Conservation (phyloP, 2,888 invertebrate genomes). For the Lithophane ornitopus region DNA sequence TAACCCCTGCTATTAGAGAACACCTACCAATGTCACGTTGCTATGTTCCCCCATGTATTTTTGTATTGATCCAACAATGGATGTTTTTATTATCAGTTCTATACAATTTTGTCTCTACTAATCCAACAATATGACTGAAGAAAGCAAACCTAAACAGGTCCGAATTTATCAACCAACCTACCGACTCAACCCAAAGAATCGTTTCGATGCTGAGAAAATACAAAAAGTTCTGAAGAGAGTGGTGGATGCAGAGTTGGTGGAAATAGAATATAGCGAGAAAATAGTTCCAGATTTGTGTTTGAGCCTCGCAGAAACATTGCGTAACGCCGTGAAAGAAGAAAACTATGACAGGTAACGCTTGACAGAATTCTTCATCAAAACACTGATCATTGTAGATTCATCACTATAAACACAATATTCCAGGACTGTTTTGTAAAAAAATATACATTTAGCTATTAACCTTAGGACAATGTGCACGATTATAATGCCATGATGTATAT, state of each 20-base stretch:
- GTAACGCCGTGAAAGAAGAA: conserved; percentile 91
- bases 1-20: background rate
- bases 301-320: conserved; percentile 91
- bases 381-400: conserved; percentile 22
- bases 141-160: conserved; percentile 75
- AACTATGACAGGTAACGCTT: conserved; percentile 91
- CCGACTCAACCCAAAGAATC: conserved; percentile 91
- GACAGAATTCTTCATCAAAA: conserved; percentile 26
- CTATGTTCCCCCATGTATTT: conserved; percentile 4
- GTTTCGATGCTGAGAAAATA: conserved; percentile 91
- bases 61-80: conserved; percentile 78
- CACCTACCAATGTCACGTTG: conserved; percentile 19
- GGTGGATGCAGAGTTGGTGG: conserved; percentile 91
- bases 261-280: conserved; percentile 92
- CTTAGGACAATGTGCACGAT: conserved; percentile 36
- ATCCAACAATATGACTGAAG: conserved; percentile 82
- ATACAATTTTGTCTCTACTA: no score
- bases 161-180: conserved; percentile 92
- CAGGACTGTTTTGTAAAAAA: conserved; percentile 12
- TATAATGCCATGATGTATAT: conserved; percentile 73
- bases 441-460: background rate
- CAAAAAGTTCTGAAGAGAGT: conserved; percentile 91
- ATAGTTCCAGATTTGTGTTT: conserved; percentile 90
- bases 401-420: background rate
- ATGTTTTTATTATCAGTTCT: no score